Base-by-base conservation (phyloP, 1,140 invertebrate species). In the Drosophila neocordata region DNA sequence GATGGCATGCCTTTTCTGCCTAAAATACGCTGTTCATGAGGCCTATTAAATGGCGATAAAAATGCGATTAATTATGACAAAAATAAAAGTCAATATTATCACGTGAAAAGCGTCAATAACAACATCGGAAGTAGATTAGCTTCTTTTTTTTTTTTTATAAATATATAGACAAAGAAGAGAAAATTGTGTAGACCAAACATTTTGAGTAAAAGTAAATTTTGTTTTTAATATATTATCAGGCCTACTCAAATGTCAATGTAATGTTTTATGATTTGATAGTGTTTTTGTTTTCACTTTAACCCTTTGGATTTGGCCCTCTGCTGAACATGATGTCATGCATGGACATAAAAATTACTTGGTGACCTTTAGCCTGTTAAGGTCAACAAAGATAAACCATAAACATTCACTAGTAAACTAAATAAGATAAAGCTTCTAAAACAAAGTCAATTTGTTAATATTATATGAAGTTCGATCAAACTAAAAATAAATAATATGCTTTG, bases 51-150 rank as follows among this genome's bases (percentile, higher is more conserved):
- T 6, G 13, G 38, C 13, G 38, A 44, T 44, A 44, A 13, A 69
- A 48, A 60, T 27, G 44, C 41, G 57, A 15, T 12, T 22, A 58
- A 44, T 44, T 44, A 15, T 44, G 20, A 58, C 11, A 69, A 20
- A 31, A 51, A 51, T 37, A 56, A 44, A 44, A 9, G 22, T 24
- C 22, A 35, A 64, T 12, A 35, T 37, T 9, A 4, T 9, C 27
- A 56, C 7, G n/a, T 15, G 22, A 22, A 31, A 37, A 44, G 12
- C 12, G 12, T 7, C 38, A 15, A 44, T 15, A 15, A 44, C n/a
- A 44, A 44, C 38, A 13, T 13, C 5, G 13, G 5, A 44, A 15
- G 13, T 7, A 13, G 38, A 13, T 44, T 44, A 31, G 27, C 27
- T 31, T 24, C 24, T 24, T 24, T 24, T 24, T 24, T 2, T 24